Evolutionary conservation across 2,113 vertebrate species (phyloP).

Genomic region (Rousettus leschenaultii): DNA sequence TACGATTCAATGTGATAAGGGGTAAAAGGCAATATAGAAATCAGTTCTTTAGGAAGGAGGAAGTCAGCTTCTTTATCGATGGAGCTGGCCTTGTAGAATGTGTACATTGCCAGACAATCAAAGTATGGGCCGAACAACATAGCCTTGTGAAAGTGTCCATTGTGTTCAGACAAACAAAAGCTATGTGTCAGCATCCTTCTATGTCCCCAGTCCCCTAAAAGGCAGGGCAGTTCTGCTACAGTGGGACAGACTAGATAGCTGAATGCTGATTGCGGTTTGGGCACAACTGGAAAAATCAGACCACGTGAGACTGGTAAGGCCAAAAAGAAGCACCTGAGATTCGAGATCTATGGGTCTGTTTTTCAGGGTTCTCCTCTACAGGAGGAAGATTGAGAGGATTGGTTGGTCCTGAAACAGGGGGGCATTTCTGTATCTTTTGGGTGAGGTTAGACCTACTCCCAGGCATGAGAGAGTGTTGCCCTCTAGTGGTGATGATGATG

Average conservation of each 20-base stretch:
- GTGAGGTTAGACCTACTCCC: neutral
- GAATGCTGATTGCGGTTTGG: neutral
- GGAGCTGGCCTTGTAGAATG: neutral
- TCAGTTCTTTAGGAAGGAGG: slow-evolving; percentile 16
- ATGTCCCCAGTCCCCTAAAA: neutral
- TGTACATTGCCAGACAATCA: neutral
- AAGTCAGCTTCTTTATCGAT: neutral
- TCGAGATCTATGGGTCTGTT: neutral
- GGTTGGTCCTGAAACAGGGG: neutral
- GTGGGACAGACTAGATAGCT: neutral
- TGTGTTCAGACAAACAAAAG: slow-evolving; percentile 28
- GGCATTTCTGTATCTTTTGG: neutral
- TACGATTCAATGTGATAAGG: neutral
- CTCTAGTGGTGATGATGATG: slow-evolving; percentile 56
- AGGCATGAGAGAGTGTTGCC: slow-evolving; percentile 58
- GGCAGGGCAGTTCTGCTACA: neutral
- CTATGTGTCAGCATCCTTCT: neutral
- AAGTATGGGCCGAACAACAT: neutral
- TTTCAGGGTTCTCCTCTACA: neutral
- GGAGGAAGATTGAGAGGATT: neutral
- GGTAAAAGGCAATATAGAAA: neutral
- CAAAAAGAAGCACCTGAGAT: neutral
- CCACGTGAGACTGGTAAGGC: neutral
- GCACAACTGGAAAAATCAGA: neutral
- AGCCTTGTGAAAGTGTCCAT: neutral